phyloP scores from a whole-genome alignment of 2,888 invertebrate species.

The Dicyrtoma fusca region DNA sequence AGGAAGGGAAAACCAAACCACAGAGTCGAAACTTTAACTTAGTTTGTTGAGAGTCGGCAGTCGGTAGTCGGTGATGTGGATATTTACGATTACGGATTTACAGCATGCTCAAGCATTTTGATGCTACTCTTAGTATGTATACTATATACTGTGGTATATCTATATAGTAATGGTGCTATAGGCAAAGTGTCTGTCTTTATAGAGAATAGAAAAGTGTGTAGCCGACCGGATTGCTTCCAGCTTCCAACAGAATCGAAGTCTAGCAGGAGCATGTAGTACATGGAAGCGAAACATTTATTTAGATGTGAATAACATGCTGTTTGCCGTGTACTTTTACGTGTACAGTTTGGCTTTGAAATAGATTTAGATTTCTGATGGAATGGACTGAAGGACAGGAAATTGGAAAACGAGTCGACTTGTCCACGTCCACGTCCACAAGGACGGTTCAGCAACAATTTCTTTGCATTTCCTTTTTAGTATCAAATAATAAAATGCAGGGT shows the following conservation, averaged over 20 bases:
- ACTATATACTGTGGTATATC: too few species aligned
- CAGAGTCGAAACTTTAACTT: not conserved
- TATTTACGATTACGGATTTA: conserved; percentile 10
- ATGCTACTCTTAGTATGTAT: too few species aligned
- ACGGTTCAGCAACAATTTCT: conserved; percentile 23
- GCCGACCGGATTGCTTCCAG: not conserved
- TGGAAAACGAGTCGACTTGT: conserved; percentile 40
- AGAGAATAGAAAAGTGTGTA: not conserved
- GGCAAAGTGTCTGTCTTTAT: not conserved
- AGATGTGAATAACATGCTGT: conserved; percentile 7
- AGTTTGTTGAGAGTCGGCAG: not conserved
- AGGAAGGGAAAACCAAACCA: not conserved
- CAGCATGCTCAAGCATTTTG: not conserved
- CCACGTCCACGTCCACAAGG: conserved; percentile 30
- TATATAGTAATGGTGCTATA: too few species aligned
- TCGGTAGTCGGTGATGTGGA: too few species aligned
- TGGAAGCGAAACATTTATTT: conserved; percentile 2
- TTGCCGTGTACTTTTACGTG: too few species aligned
- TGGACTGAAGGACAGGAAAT: conserved; percentile 39
- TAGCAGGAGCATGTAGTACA: too few species aligned
- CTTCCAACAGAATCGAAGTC: not conserved
- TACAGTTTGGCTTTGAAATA: conserved; percentile 12
- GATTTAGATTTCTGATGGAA: conserved; percentile 30
- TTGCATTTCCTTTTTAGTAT: not conserved
- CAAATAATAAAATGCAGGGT: not conserved